These are phyloP conservation scores for Drosophila melanica DNA, from an alignment of 1,140 invertebrate genomes.

Conservation along the genomic window DNA sequence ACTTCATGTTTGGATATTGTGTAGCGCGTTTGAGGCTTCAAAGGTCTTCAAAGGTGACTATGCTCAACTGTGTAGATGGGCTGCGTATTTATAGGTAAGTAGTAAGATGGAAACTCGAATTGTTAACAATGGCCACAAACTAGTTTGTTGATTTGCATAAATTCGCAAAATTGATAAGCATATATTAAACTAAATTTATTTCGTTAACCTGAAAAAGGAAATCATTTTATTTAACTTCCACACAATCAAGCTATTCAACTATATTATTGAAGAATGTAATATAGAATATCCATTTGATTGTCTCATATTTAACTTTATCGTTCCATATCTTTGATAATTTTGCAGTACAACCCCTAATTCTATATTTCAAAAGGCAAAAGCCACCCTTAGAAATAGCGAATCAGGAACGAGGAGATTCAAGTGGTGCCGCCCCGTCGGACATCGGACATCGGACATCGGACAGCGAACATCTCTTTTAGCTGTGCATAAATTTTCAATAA, in stretches of 20 bases:
- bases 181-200: background rate
- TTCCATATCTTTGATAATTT: too few species aligned
- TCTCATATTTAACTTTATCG: too few species aligned
- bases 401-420: background rate
- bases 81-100: slow-evolving; percentile 47
- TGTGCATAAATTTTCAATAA: background rate
- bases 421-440: background rate
- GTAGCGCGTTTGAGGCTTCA: slow-evolving; percentile 43
- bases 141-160: background rate
- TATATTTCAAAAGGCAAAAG: background rate
- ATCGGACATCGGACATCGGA: background rate
- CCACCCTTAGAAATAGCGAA: background rate
- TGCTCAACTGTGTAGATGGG: slow-evolving; percentile 25
- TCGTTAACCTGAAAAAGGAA: too few species aligned
- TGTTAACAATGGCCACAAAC: background rate
- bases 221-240: too few species aligned
- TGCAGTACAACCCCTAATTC: too few species aligned
- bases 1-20: slow-evolving; percentile 60
- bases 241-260: too few species aligned
- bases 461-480: slow-evolving; percentile 1
- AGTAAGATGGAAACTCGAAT: too few species aligned
- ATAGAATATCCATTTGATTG: too few species aligned
- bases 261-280: too few species aligned
- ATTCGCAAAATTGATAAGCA: background rate
- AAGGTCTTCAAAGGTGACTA: slow-evolving; percentile 48